phyloP scores from a whole-genome alignment of 2,888 invertebrate genomes.

The Mactromeris polynyma region DNA sequence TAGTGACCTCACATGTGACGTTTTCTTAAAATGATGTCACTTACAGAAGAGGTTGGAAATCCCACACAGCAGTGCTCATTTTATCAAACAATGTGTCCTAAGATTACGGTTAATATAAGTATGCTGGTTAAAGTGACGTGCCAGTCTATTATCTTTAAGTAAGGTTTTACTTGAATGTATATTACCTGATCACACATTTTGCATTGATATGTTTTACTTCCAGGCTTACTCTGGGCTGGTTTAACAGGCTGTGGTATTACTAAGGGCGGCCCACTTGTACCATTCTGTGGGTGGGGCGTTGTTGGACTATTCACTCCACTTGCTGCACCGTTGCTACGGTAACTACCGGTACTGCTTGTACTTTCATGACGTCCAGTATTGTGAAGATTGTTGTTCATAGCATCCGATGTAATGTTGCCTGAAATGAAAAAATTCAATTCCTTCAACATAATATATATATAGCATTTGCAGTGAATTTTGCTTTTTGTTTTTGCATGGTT shows the following conservation, averaged over 20 bases:
- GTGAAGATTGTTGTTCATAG: constrained; percentile 74
- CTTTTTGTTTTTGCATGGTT: too few species aligned
- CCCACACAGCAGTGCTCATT: too few species aligned
- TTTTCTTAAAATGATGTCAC: too few species aligned
- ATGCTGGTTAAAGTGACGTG: too few species aligned
- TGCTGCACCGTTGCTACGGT: constrained; percentile 80
- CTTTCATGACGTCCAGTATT: constrained; percentile 77
- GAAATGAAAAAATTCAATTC: constrained; percentile 44
- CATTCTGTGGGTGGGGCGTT: constrained; percentile 76
- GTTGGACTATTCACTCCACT: constrained; percentile 81
- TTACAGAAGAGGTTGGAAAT: too few species aligned
- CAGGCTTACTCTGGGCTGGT: constrained; percentile 72
- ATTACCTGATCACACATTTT: constrained; percentile 85
- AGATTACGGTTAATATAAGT: too few species aligned
- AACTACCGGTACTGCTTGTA: constrained; percentile 80
- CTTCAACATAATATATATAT: too few species aligned
- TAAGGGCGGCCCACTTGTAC: constrained; percentile 75
- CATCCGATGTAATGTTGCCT: constrained; percentile 75
- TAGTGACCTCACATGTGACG: too few species aligned
- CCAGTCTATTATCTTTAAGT: too few species aligned
- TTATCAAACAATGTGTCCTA: too few species aligned
- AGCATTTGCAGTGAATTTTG: too few species aligned
- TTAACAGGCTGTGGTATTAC: constrained; percentile 85
- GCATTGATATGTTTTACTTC: constrained; percentile 83
- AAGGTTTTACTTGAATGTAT: not conserved